phyloP scores from a whole-genome alignment of 1,140 invertebrate genomes.

The Varroa destructor region DNA sequence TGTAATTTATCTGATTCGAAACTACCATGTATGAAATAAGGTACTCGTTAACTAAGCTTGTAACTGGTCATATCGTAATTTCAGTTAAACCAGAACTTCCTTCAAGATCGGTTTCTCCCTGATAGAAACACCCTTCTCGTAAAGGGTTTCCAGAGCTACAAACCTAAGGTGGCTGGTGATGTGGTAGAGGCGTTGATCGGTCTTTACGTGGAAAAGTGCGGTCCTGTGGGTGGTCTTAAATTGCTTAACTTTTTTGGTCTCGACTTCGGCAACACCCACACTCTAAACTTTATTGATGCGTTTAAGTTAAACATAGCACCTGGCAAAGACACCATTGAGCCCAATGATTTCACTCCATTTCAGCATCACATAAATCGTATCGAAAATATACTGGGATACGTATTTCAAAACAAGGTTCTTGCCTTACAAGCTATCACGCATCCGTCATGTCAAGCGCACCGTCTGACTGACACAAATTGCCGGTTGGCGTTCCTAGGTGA shows the following conservation, averaged over 20 bases:
- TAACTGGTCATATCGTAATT: not conserved
- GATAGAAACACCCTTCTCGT: not conserved
- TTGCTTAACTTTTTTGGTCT: not conserved
- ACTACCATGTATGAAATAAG: not conserved
- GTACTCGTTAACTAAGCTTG: not conserved
- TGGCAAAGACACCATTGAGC: not conserved
- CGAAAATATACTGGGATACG: conserved; percentile 53
- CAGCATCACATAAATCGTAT: conserved; percentile 36
- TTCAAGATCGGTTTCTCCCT: not conserved
- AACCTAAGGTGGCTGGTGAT: conserved; percentile 12
- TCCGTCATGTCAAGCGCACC: conserved; percentile 46
- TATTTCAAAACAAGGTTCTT: conserved; percentile 50
- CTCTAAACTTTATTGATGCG: conserved; percentile 11
- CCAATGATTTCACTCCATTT: not conserved
- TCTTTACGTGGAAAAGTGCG: conserved; percentile 16
- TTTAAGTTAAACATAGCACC: conserved; percentile 1
- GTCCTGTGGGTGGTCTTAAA: conserved; percentile 15
- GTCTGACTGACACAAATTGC: conserved; percentile 48
- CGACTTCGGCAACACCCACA: conserved; percentile 12
- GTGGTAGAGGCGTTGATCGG: conserved; percentile 3
- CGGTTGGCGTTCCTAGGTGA: conserved; percentile 52
- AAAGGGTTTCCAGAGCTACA: not conserved
- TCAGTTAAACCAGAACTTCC: not conserved
- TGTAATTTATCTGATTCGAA: too few species aligned
- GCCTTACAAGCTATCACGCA: conserved; percentile 46